Percentiles rank a stretch among this genome's conserved stretches.
These are phyloP conservation scores for Eubasilissa regina DNA, from an alignment of 1,140 invertebrate genomes.

Conservation along the genomic window DNA sequence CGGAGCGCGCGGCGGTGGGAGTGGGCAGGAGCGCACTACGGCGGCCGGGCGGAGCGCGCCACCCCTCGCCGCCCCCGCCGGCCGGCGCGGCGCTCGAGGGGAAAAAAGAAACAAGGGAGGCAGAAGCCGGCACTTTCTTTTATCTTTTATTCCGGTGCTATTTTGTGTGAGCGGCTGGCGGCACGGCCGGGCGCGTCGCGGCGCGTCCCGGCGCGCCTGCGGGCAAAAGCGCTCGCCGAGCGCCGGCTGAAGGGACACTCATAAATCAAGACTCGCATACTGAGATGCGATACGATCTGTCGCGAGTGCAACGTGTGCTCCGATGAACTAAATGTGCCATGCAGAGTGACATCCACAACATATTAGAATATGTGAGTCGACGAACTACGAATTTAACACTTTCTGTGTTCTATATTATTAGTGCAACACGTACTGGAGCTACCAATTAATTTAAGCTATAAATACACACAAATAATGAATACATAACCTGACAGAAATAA, in stretches of 20 bases:
- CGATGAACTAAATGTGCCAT: too few species aligned
- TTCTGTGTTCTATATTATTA: too few species aligned
- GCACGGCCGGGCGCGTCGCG: neutral
- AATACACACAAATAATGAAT: too few species aligned
- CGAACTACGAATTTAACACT: too few species aligned
- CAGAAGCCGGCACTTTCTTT: constrained; percentile 31
- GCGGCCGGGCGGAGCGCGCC: neutral
- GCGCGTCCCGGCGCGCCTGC: neutral
- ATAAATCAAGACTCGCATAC: constrained; percentile 26
- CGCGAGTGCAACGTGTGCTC: neutral
- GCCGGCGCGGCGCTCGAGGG: constrained; percentile 15
- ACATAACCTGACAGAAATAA: too few species aligned
- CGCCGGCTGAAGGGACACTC: neutral
- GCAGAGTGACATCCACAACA: neutral
- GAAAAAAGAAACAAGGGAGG: constrained; percentile 41
- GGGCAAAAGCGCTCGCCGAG: constrained; percentile 3
- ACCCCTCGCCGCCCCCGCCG: neutral
- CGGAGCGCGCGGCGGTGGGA: constrained; percentile 4
- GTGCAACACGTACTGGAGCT: too few species aligned
- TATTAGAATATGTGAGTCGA: too few species aligned
- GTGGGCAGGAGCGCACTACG: too few species aligned
- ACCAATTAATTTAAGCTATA: too few species aligned
- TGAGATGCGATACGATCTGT: too few species aligned
- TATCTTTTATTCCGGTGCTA: constrained; percentile 35
- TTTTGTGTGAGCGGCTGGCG: constrained; percentile 43